Percentiles rank a stretch among this genome's conserved stretches.
Conservation (phyloP, 2,797 vertebrate genomes). For the Echiichthys vipera region DNA sequence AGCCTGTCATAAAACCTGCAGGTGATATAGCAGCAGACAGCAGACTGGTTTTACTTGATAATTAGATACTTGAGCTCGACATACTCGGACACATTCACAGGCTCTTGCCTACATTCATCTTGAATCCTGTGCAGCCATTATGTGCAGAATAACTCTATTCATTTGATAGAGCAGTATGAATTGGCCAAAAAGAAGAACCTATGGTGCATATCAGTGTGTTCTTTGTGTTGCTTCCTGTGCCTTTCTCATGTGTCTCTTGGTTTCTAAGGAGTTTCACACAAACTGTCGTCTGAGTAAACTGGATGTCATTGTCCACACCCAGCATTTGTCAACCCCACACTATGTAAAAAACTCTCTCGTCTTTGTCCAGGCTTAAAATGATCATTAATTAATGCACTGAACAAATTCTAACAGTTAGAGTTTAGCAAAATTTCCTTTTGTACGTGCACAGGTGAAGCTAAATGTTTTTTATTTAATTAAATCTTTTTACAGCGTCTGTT, state of each 20-base stretch:
- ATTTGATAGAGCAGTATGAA: too few relatives aligned
- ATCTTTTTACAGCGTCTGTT: neutral
- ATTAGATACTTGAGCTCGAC: conserved; percentile 2
- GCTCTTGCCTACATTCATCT: neutral
- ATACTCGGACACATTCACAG: neutral
- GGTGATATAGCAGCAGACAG: neutral
- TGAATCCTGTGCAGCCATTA: neutral
- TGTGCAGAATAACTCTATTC: conserved; percentile 2
- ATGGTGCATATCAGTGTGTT: neutral
- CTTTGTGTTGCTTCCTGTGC: neutral
- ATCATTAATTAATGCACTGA: neutral
- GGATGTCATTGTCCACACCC: neutral
- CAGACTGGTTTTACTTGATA: conserved; percentile 15
- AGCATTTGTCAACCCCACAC: neutral
- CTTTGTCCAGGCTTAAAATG: too few relatives aligned
- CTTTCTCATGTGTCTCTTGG: neutral
- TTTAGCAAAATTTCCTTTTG: neutral
- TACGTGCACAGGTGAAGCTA: neutral
- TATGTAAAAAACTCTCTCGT: neutral
- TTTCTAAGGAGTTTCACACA: neutral
- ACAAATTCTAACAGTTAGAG: neutral
- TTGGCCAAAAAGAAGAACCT: neutral
- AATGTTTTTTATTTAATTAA: neutral
- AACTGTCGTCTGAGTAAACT: neutral
- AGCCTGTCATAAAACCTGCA: conserved; percentile 20